Evolutionary conservation across 2,113 vertebrate genomes (phyloP).

Genomic region (Macquaria ambigua): DNA sequence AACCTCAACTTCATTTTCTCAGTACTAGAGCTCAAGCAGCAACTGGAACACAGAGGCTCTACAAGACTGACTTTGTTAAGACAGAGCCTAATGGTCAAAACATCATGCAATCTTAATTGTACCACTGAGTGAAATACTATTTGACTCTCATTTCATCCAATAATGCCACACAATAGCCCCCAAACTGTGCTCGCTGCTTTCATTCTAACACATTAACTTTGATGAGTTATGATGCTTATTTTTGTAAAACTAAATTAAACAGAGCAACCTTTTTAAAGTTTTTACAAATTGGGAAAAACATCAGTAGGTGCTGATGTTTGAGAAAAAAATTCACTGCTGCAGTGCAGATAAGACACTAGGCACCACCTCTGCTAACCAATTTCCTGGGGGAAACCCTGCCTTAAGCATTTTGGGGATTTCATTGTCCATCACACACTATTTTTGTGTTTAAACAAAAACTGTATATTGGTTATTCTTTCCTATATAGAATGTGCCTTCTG

Average conservation of each 20-base stretch:
- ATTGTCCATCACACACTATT: not conserved
- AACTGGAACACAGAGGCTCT: slow-evolving; percentile 8
- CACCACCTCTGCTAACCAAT: not conserved
- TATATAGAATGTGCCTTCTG: not conserved
- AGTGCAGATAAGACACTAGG: not conserved
- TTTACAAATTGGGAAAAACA: not conserved
- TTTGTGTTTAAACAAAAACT: not conserved
- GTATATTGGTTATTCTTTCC: not conserved
- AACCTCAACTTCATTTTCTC: not conserved
- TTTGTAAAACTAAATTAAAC: not conserved
- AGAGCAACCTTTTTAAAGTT: not conserved
- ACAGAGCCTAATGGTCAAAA: not conserved
- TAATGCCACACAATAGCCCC: not conserved
- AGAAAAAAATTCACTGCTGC: too few relatives aligned
- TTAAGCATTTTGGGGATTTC: not conserved
- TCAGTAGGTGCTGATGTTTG: not conserved
- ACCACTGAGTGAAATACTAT: not conserved
- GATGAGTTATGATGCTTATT: not conserved
- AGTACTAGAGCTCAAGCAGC: not conserved
- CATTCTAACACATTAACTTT: not conserved
- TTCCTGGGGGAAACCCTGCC: not conserved
- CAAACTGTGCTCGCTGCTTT: not conserved
- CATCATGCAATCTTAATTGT: not conserved
- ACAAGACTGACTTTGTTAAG: slow-evolving; percentile 26
- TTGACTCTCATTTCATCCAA: not conserved